Base-by-base conservation (phyloP, 1,140 invertebrate species). In the Ostrea edulis region DNA sequence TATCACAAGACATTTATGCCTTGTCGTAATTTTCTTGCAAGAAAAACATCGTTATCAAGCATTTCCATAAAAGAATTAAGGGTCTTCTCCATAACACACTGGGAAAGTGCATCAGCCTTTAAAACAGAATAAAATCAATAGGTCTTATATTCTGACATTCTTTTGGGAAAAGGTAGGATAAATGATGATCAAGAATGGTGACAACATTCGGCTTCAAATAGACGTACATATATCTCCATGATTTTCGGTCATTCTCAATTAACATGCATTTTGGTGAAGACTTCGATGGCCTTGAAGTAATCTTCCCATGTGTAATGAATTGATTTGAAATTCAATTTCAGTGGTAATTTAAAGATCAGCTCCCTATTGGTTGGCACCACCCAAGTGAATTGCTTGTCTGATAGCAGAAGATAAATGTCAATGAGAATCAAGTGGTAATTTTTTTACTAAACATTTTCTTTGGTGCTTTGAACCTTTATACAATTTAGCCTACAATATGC, bases 321-420 rank as follows among this genome's bases (percentile, higher is more conserved):
- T 35, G 68, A 77, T 44, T 77, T 77, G 68, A 77, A 77, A 77
- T 77, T 77, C 22, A 77, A 77, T 77, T 77, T 77, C 68, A 77
- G 29, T 77, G 68, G 68, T 77, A 77, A 77, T 35, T 77, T 77
- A 77, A 71, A 35, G 25, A 25, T 29, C 25, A 22, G 25, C 11
- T 77, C 68, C 29, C 22, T 17, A 35, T 17, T 17, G 68, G 29
- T 25, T 29, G 68, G 29, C 68, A 77, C 25, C 29, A 35, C 68
- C 22, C 29, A 29, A 12, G 29, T 35, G 29, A 14, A 77, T 35
- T 77, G 35, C 8, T 29, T 25, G 25, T 11, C 12, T 77, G 68
- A 77, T 35, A 29, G 25, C 29, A 35, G 11, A 35, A 25, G 68
- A 77, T 77, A 77, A 77, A 77, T 25, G 25, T 77, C 22, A 77